These are phyloP conservation scores for Charina bottae DNA, from an alignment of 2,113 vertebrate genomes.

Conservation along the genomic window DNA sequence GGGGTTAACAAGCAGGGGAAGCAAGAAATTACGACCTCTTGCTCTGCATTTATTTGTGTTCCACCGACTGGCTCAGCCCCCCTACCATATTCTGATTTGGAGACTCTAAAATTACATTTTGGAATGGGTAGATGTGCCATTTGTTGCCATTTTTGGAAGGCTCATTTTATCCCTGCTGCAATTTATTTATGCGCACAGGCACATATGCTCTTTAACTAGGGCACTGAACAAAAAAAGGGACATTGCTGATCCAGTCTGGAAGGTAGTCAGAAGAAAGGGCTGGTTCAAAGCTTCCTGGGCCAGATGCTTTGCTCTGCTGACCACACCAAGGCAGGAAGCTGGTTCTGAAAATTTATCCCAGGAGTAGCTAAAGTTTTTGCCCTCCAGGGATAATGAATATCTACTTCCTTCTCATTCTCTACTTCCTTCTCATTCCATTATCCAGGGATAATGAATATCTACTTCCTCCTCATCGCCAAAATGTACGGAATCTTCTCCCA, in stretches of 20 bases:
- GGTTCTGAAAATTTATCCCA: not conserved
- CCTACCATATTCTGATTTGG: not conserved
- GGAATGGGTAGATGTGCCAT: not conserved
- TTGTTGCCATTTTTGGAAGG: not conserved
- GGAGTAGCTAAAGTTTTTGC: not conserved
- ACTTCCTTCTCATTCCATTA: not conserved
- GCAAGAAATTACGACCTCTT: not conserved
- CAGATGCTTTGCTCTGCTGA: not conserved
- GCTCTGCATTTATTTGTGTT: not conserved
- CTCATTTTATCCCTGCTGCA: not conserved
- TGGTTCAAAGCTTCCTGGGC: not conserved
- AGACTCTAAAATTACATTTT: not conserved
- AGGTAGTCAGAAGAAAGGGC: too few relatives aligned
- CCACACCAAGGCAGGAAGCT: not conserved
- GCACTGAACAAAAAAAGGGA: not conserved
- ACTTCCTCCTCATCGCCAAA: not conserved
- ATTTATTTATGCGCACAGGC: not conserved
- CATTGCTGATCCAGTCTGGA: not conserved
- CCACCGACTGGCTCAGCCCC: not conserved
- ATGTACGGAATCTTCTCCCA: not conserved
- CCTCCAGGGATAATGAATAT: not conserved
- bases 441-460: not conserved
- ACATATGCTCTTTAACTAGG: not conserved
- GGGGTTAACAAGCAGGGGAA: not conserved
- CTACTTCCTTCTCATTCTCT: not conserved